Evolutionary conservation across 2,888 invertebrate genomes (phyloP), one percentile per base, ranked within the genome.

Genomic region (Cerastoderma edule): DNA sequence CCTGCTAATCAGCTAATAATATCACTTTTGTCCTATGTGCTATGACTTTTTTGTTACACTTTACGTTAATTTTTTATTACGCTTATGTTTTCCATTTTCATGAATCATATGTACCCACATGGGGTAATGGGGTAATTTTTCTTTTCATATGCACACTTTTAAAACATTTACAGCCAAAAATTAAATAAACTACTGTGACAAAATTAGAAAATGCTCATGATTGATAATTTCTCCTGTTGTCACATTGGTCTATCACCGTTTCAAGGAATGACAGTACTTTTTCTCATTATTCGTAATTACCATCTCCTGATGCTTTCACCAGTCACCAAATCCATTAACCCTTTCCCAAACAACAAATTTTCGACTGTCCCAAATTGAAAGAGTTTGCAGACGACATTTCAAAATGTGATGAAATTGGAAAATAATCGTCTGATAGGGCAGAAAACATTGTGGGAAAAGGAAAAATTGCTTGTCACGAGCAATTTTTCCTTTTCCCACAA

Each of bases 391-490:
- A 50, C 8, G n/a, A 8, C 50, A n/a, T 50, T 50, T 50, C n/a
- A 50, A 50, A 50, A 50, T 22, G 22, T 50, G 13, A n/a, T 50
- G n/a, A 13, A 6, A 6, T 50, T 50, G 50, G 16, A 50, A 50
- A 6, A n/a, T 5, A n/a, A 8, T 50, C 22, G 5, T 50, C 5
- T 13, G n/a, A 13, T 13, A 50, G n/a, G n/a, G 50, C 22, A n/a
- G 50, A 50, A 50, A 50, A 50, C 50, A 50, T 50, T 50, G 50
- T 50, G 50, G 50, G 10, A 50, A 50, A 50, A 50, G 50, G 50
- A 50, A 22, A 50, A 50, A 50, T 13, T 50, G n/a, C 50, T 50
- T 5, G 50, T 50, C n/a, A n/a, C n/a, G n/a, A n/a, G n/a, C n/a
- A n/a, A n/a, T n/a, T n/a, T n/a, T n/a, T n/a, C n/a, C n/a, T n/a